These are phyloP conservation scores for Ephialtes manifestator DNA, from an alignment of 2,888 invertebrate species.

Conservation along the genomic window DNA sequence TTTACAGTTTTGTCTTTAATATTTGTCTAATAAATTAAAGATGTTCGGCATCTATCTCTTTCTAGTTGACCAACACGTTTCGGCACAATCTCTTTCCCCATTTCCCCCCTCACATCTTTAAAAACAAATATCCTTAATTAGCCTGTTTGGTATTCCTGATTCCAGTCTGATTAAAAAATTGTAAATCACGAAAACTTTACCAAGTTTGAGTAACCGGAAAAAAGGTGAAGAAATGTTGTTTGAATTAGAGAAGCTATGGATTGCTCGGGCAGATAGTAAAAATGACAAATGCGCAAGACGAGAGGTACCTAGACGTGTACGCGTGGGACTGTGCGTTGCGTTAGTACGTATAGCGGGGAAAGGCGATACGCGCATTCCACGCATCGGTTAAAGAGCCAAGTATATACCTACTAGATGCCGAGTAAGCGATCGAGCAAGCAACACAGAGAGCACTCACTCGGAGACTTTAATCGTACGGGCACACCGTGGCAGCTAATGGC, in stretches of 20 bases:
- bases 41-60: no score
- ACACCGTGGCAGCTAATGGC: conserved; percentile 28
- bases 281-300: conserved; percentile 49
- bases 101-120: background rate
- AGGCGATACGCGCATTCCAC: conserved; percentile 64
- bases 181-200: background rate
- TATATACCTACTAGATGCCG: background rate
- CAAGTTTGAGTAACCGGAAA: background rate
- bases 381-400: conserved; percentile 41
- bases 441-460: conserved; percentile 1
- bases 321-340: conserved; percentile 55
- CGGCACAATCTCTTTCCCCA: background rate
- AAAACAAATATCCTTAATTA: background rate
- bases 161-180: background rate
- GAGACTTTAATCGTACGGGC: conserved; percentile 18
- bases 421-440: background rate
- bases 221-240: background rate
- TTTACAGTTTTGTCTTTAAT: no score
- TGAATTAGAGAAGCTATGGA: conserved; percentile 38
- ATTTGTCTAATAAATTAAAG: no score
- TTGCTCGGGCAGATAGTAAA: conserved; percentile 41
- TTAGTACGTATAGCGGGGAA: conserved; percentile 57
- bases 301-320: conserved; percentile 39
- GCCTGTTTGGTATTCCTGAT: background rate
- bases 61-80: no score